Evolutionary conservation across 2,888 invertebrate species (phyloP).

Genomic region (Dioctria linearis): DNA sequence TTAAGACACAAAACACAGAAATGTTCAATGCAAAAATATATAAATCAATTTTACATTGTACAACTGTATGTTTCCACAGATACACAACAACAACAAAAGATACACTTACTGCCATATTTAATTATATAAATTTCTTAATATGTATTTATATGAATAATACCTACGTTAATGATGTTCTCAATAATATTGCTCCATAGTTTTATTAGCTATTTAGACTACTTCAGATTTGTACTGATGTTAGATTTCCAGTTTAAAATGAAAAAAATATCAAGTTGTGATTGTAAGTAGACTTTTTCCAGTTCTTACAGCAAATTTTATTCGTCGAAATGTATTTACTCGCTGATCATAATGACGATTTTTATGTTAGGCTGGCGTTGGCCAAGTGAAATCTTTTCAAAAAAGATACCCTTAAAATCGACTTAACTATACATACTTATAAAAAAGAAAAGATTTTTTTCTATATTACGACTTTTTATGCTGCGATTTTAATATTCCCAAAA

Average conservation of each 20-base stretch:
- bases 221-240: constrained; percentile 51
- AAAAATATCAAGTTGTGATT: constrained; percentile 45
- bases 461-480: no score
- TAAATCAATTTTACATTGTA: constrained; percentile 22
- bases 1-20: neutral
- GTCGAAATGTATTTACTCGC: neutral
- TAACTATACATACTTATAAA: no score
- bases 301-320: constrained; percentile 24
- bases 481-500: no score
- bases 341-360: no score
- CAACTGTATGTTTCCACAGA: constrained; percentile 18
- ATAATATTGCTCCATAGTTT: constrained; percentile 52
- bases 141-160: constrained; percentile 43
- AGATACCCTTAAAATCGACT: no score
- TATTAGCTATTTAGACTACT: constrained; percentile 24
- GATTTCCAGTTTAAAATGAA: constrained; percentile 19
- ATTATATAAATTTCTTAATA: constrained; percentile 51
- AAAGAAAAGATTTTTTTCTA: no score
- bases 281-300: constrained; percentile 39
- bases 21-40: constrained; percentile 11
- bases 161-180: constrained; percentile 47
- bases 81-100: constrained; percentile 35
- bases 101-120: constrained; percentile 49
- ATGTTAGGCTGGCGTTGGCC: no score
- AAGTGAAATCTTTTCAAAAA: no score